Evolutionary conservation across 2,113 vertebrate species (phyloP), one percentile per base, ranked within the genome.

Genomic region (Theropithecus gelada): DNA sequence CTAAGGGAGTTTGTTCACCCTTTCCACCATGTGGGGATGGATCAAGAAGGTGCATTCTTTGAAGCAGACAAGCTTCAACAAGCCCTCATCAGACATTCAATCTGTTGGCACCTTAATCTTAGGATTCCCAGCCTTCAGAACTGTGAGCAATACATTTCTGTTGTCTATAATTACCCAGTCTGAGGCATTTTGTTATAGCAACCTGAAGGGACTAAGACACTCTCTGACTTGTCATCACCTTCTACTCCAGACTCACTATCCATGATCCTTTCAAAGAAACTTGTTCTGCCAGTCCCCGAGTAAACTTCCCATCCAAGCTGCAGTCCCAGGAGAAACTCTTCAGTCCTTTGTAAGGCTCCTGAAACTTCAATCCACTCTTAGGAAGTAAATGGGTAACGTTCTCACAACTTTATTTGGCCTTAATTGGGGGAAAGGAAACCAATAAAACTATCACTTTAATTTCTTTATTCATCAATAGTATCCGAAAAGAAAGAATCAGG

Each of bases 391-490:
- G 18, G 66, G 85, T 83, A 79, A 92, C 43, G 48, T 55, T 64
- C 25, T 85, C 57, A 81, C 13, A 94, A 80, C 38, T 89, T 88
- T 81, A 96, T 85, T 81, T 90, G 23, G 55, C 27, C 68, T 93
- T 79, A n/a, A 50, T 3, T 48, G 3, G 10, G n/a, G 80, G 94
- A 76, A 88, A 97, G 20, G 35, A 95, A 94, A 97, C 23, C 48
- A 32, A 0, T 35, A 43, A 20, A 95, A 25, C n/a, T 85, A 96
- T 97, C 0, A 93, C 87, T 98, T 98, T 98, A 92, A 98, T 98
- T 97, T 96, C 94, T 99, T 99, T 99, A 99, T 98, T 99, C 98
- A 98, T 98, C 98, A 98, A 98, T 98, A 98, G 98, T 98, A 99
- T 98, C 98, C 97, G 97, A 93, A 94, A 73, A 72, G 57, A 64